A percentile compares a stretch with the other conserved stretches of the same genome.
Conservation (phyloP, 1,140 invertebrate genomes). For the Drosophila pachea region DNA sequence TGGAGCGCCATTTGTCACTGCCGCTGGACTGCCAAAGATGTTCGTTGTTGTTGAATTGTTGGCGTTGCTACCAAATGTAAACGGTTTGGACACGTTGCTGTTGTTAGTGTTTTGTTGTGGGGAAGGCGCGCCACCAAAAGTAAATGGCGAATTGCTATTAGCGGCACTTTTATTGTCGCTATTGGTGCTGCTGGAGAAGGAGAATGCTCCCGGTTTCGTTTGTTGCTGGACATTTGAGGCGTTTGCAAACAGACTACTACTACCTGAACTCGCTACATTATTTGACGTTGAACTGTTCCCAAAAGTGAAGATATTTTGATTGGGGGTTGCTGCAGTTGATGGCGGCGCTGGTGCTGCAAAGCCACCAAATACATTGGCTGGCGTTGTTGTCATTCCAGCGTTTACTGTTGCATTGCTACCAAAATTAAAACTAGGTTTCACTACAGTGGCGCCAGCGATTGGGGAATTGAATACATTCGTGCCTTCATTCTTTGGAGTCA, state of each 20-base stretch:
- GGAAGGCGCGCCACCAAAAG: slow-evolving; percentile 48
- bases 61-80: slow-evolving; percentile 41
- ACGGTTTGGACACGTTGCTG: slow-evolving; percentile 47
- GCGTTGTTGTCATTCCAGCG: slow-evolving; percentile 6
- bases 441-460: slow-evolving; percentile 10
- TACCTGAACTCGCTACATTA: slow-evolving; percentile 14
- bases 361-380: slow-evolving; percentile 36
- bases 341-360: slow-evolving; percentile 34
- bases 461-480: slow-evolving; percentile 41
- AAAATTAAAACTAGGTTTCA: slow-evolving; percentile 50
- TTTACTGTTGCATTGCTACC: slow-evolving; percentile 17
- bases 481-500: slow-evolving; percentile 24
- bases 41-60: slow-evolving; percentile 18
- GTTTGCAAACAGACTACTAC: slow-evolving; percentile 54
- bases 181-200: slow-evolving; percentile 28
- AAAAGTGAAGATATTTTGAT: slow-evolving; percentile 56
- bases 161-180: slow-evolving; percentile 3
- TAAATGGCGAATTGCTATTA: slow-evolving; percentile 39
- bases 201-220: slow-evolving; percentile 40
- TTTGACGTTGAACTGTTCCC: slow-evolving; percentile 18
- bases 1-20: slow-evolving; percentile 21
- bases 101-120: slow-evolving; percentile 17
- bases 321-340: slow-evolving; percentile 15
- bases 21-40: slow-evolving; percentile 43
- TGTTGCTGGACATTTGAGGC: slow-evolving; percentile 36